Base-by-base conservation (phyloP, 2,113 vertebrate genomes). In the Chascanopsetta lugubris region DNA sequence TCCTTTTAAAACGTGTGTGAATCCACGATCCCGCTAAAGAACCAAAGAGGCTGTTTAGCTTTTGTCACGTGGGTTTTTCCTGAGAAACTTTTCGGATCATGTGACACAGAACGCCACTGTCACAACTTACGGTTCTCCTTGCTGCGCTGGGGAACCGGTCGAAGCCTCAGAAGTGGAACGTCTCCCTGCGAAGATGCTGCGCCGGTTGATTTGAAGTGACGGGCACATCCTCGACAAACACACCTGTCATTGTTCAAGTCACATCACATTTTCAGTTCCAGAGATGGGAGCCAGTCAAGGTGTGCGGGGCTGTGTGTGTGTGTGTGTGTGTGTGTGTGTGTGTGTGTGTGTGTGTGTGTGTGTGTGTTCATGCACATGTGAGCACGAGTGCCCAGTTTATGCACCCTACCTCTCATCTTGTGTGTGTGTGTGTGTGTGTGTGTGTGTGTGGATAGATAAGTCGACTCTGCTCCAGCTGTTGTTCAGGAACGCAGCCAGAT, bases 161-260 rank as follows among this genome's bases (percentile, higher is more conserved):
- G 62, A 85, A 84, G 67, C 81, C 72, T 70, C 30, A 85, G 80
- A 86, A 85, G 82, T 77, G 83, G 82, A 86, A 79, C 84, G 74
- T 74, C 79, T 86, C 77, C 68, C 71, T 43, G 67, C 72, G 63
- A 86, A 86, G 84, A 88, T 74, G 79, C 70, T 72, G 68, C 60
- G 69, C 84, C 79, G 64, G 50, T 40, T 87, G 85, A 91, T 91
- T 80, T 83, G 85, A 90, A 91, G 89, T 87, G 89, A 90, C 89
- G 88, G 88, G 80, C 84, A 80, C 88, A 89, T 90, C 89, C 87
- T 85, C 89, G 88, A 91, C 88, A 91, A 90, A 91, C 87, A 88
- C 89, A 91, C 89, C 88, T 91, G 88, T 90, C 89, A 91, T 67
- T 90, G 89, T 87, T 82, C 81, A 69, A 89, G 89, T 91, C 89